Base-by-base conservation (phyloP, 1,140 invertebrate species). In the Apolygus lucorum region DNA sequence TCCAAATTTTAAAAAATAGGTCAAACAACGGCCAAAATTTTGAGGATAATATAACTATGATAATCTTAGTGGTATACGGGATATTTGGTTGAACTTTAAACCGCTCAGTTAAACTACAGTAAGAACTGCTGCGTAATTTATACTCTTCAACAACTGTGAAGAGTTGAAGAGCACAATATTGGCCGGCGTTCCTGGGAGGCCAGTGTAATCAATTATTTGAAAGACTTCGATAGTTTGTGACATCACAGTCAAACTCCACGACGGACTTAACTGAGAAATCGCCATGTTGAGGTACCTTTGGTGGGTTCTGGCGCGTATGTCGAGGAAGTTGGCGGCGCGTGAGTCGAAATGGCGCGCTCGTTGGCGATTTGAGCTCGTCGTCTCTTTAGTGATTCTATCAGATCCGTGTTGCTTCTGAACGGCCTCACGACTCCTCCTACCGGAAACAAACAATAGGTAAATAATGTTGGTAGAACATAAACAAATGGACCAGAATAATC, bases 381-480 rank as follows among this genome's bases (percentile, higher is more conserved):
- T 17, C 71, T 68, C 62, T 72, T 74, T 52, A 74, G 49, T 17
- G 71, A 69, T 65, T 74, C 73, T n/a, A 74, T 68, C 1, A 74
- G 62, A 66, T 72, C 73, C 14, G 67, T 62, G 52, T 74, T 74
- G 63, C 71, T 72, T 14, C 73, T 59, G 64, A 74, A 74, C 4
- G 73, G 73, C 17, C 73, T 34, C 1, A 72, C 52, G 2, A 68
- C 69, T 4, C 71, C 73, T 63, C 34, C 67, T 68, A 49, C n/a
- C 4, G 11, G n/a, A 52, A 4, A 4, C 22, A 52, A 22, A 68
- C 14, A 22, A 52, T 52, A n/a, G 25, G n/a, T 25, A 67, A n/a
- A n/a, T 21, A 21, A 49, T 21, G 11, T n/a, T 29, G 8, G 28
- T 49, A 34, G 42, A 34, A n/a, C n/a, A n/a, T n/a, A n/a, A n/a